Conservation (phyloP, 1,140 invertebrate genomes). For the Aleiodes sp. region DNA sequence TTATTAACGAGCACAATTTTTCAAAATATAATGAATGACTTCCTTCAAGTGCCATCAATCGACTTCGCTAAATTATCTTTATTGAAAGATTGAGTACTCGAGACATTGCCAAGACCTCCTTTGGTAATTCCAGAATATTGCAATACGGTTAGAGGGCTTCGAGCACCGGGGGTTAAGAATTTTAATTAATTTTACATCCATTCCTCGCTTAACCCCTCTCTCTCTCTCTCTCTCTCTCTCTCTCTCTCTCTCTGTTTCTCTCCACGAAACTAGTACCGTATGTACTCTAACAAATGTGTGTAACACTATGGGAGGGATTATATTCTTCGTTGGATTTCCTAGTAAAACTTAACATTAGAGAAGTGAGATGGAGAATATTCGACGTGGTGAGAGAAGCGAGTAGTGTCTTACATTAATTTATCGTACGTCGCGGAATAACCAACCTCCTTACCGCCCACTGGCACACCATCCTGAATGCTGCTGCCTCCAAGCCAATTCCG, state of each 20-base stretch:
- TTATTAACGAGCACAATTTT: no score
- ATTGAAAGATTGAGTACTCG: not conserved
- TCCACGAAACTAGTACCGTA: no score
- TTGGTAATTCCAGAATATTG: constrained; percentile 24
- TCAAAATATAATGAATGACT: no score
- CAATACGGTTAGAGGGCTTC: not conserved
- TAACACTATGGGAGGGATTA: not conserved
- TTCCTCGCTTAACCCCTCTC: not conserved
- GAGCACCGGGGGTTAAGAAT: constrained; percentile 28
- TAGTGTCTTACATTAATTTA: constrained; percentile 34
- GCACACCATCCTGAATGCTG: constrained; percentile 24
- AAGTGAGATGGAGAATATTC: constrained; percentile 15
- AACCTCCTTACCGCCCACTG: constrained; percentile 27
- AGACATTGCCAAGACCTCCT: not conserved
- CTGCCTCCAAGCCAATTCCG: constrained; percentile 5
- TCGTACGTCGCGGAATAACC: constrained; percentile 23
- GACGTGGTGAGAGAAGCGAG: constrained; percentile 28
- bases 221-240: not conserved
- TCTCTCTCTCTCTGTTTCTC: not conserved
- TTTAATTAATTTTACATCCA: constrained; percentile 33
- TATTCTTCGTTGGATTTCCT: not conserved
- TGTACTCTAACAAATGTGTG: not conserved
- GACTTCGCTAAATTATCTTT: constrained; percentile 24
- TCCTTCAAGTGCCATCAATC: no score
- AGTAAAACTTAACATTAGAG: not conserved